Conservation (phyloP, 2,888 invertebrate species). For the Ophion obscuratus region DNA sequence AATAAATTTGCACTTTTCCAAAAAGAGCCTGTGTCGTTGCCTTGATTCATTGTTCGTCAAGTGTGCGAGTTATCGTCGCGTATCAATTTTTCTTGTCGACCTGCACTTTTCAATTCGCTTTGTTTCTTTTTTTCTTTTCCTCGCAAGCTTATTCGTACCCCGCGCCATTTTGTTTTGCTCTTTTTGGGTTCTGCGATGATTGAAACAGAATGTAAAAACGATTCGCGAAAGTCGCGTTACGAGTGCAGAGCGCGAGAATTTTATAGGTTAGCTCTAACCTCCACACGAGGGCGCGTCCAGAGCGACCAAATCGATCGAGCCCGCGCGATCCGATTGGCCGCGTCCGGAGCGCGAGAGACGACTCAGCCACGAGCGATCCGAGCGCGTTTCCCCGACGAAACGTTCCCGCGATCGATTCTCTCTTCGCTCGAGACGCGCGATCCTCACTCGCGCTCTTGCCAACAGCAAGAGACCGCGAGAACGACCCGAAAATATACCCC, state of each 20-base stretch:
- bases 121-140: not conserved
- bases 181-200: not conserved
- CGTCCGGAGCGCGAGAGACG: constrained; percentile 1
- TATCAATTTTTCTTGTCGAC: not conserved
- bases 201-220: not conserved
- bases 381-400: constrained; percentile 59
- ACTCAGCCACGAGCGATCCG: constrained; percentile 43
- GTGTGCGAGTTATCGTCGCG: not conserved
- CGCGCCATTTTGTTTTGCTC: not conserved
- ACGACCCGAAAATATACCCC: not conserved
- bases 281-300: not conserved
- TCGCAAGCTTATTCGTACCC: not conserved
- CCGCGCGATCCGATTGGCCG: not conserved
- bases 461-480: not conserved
- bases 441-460: not conserved
- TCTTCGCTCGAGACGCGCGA: not conserved
- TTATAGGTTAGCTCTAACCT: not conserved
- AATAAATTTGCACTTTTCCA: constrained; percentile 74
- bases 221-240: not conserved
- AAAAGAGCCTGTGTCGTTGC: constrained; percentile 65
- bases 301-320: not conserved
- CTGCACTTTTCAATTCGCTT: not conserved
- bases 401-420: constrained; percentile 53
- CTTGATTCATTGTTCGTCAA: constrained; percentile 53
- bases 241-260: not conserved